These are phyloP conservation scores for Bradypodion ventrale DNA, from an alignment of 2,797 vertebrate species.

Conservation along the genomic window DNA sequence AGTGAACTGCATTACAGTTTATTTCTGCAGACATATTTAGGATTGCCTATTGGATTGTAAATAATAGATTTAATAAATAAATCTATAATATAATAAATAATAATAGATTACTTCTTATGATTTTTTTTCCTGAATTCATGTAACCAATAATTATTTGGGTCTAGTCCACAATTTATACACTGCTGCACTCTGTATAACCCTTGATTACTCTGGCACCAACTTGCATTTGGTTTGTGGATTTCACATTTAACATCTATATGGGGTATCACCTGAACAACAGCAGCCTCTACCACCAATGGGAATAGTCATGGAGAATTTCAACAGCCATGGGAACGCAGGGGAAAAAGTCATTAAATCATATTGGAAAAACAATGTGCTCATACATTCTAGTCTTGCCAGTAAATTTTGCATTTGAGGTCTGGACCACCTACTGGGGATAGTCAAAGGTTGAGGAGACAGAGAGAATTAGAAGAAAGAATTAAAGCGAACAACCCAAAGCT, in stretches of 20 bases:
- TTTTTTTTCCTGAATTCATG: too few species aligned
- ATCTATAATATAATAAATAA: too few species aligned
- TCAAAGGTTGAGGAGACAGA: constrained; percentile 52
- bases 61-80: too few species aligned
- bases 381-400: constrained; percentile 68
- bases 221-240: constrained; percentile 69
- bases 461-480: constrained; percentile 64
- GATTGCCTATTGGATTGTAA: not conserved
- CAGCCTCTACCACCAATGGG: constrained; percentile 69
- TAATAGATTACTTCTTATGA: constrained; percentile 7
- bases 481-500: constrained; percentile 65
- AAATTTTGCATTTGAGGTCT: constrained; percentile 69
- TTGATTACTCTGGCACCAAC: constrained; percentile 50
- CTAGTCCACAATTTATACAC: constrained; percentile 28
- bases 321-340: constrained; percentile 70
- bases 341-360: constrained; percentile 77
- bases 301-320: constrained; percentile 75
- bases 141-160: constrained; percentile 12
- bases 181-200: constrained; percentile 67
- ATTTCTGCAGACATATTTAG: not conserved
- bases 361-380: constrained; percentile 71
- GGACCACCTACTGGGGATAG: constrained; percentile 69
- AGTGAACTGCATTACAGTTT: not conserved
- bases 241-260: constrained; percentile 75
- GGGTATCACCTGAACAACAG: constrained; percentile 74